Base-by-base conservation (phyloP, 92 coral and sea anemone species). In the Phenganax stokvisi region DNA sequence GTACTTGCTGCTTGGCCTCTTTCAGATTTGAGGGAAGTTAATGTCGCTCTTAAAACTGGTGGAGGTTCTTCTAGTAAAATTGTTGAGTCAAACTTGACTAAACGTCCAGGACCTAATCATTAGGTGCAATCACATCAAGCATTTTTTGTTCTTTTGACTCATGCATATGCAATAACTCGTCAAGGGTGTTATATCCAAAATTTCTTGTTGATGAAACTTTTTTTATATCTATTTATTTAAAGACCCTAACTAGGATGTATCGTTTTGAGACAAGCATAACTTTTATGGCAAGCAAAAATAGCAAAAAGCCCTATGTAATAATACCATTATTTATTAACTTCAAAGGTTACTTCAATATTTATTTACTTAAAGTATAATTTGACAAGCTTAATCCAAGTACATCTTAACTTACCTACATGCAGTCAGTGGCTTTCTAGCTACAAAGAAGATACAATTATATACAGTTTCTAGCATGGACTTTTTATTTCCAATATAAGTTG, bases 361-460 rank as follows among this genome's bases (percentile, higher is more conserved):
- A 37, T 37, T 37, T 37, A 37, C 47, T 37, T 1, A 37, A 37
- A 37, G 3, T 37, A 37, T 37, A 37, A 37, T 37, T 20, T 37
- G 0, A 0, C 3, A 37, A 37, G 47, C 47, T 37, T 37, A 37
- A 37, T 37, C 47, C 47, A 37, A 37, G 47, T 37, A 5, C 47
- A 37, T 37, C 0, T 37, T 5, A 37, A 37, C 0, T 68, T 29
- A 37, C 5, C 0, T 52, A 73, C 3, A 52, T 13, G 30, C n/a
- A 20, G 8, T 86, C 51, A 83, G 80, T 20, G 98, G 96, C 80
- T 94, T 94, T 51, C 89, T 84, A 6, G 89, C 98, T 30, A 94
- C 97, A 77, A 94, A 94, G 81, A 94, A 94, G 71, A 92, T 89
- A 78, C 91, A 88, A n/a, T 94, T 89, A 54, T 94, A 94, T 29